Conservation (phyloP, 2,888 invertebrate genomes). For the Amphipyra berbera region DNA sequence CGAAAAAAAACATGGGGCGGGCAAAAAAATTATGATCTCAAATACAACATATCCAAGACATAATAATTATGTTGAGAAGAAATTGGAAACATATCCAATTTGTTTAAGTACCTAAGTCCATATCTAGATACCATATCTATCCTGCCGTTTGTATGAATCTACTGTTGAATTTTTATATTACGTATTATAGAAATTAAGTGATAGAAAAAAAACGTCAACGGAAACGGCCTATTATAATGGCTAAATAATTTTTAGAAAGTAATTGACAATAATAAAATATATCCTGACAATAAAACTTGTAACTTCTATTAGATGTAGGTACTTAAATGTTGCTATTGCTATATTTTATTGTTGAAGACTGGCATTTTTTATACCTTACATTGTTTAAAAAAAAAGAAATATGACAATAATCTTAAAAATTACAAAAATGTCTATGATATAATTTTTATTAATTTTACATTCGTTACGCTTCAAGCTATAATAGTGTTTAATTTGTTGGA, state of each 20-base stretch:
- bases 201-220: slow-evolving; percentile 26
- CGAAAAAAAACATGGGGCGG: neutral
- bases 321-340: slow-evolving; percentile 39
- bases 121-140: slow-evolving; percentile 55
- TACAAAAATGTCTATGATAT: slow-evolving; percentile 4
- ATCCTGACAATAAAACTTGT: slow-evolving; percentile 40
- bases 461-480: slow-evolving; percentile 33
- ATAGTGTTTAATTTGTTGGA: slow-evolving; percentile 1
- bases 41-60: slow-evolving; percentile 38
- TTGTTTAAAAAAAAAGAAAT: slow-evolving; percentile 11
- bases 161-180: slow-evolving; percentile 55
- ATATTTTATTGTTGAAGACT: slow-evolving; percentile 47
- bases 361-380: slow-evolving; percentile 45
- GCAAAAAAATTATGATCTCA: slow-evolving; percentile 3
- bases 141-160: slow-evolving; percentile 55
- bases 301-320: slow-evolving; percentile 20
- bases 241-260: slow-evolving; percentile 25
- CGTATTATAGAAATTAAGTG: slow-evolving; percentile 25
- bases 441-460: slow-evolving; percentile 40
- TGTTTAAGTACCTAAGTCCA: slow-evolving; percentile 26
- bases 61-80: slow-evolving; percentile 21
- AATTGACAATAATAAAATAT: slow-evolving; percentile 46
- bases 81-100: slow-evolving; percentile 43
- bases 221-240: slow-evolving; percentile 37
- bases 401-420: slow-evolving; percentile 35